A percentile compares a stretch with the other conserved stretches of the same genome.
phyloP scores from a whole-genome alignment of 37 sponge, comb jelly and placozoan species.

The Geodia barretti region DNA sequence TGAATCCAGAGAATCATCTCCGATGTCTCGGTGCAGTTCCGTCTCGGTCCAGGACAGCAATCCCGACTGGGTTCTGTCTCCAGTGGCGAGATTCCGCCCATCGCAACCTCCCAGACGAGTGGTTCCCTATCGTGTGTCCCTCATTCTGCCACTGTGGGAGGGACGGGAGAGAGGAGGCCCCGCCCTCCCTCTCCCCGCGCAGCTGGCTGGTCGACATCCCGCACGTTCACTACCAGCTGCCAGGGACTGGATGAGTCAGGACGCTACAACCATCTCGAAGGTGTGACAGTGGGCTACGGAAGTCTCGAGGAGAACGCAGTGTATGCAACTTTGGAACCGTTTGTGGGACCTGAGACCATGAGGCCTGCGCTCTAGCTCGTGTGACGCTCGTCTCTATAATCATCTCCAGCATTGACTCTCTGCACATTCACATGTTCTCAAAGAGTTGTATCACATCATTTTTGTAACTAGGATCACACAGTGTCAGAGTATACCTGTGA shows the following conservation, averaged over 20 bases:
- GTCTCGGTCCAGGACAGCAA: neutral
- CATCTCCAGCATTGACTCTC: neutral
- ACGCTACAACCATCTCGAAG: neutral
- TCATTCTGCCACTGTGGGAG: neutral
- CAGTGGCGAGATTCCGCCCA: neutral
- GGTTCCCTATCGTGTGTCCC: constrained; percentile 5
- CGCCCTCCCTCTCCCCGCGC: neutral
- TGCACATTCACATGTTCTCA: no score
- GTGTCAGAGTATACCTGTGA: no score
- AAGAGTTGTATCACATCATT: neutral
- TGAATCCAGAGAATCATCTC: no score
- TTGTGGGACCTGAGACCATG: neutral
- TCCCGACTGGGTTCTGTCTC: neutral
- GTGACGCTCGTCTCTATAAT: neutral
- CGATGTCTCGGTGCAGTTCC: neutral
- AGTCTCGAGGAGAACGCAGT: neutral
- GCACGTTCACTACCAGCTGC: neutral
- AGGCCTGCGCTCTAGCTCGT: neutral
- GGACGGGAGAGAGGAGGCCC: neutral
- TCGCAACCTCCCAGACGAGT: neutral
- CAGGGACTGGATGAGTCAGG: neutral
- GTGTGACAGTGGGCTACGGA: neutral
- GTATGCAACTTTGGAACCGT: constrained; percentile 6
- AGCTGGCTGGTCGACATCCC: no score
- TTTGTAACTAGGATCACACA: no score